phyloP scores from a whole-genome alignment of 2,113 vertebrate species.

The Prinia subflava region DNA sequence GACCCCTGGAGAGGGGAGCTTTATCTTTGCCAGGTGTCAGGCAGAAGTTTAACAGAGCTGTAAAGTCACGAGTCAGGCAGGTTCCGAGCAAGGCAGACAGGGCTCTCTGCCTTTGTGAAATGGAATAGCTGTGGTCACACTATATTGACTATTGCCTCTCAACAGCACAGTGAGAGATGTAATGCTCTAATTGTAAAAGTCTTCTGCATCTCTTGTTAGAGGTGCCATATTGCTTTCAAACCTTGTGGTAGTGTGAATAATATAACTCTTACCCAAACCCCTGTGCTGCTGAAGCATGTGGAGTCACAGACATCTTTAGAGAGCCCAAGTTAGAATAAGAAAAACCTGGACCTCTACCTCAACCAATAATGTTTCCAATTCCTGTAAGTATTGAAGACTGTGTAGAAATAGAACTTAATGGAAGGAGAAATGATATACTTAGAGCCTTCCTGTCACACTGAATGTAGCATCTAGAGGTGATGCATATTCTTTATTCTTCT shows the following conservation, averaged over 20 bases:
- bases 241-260: not conserved
- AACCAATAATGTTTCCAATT: not conserved
- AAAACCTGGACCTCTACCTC: not conserved
- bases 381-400: not conserved
- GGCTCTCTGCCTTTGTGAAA: not conserved
- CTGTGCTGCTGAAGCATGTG: not conserved
- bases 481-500: not conserved
- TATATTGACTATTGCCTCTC: not conserved
- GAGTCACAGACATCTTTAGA: not conserved
- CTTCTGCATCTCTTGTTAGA: not conserved
- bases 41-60: not conserved
- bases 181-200: not conserved
- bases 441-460: not conserved
- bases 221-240: not conserved
- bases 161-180: not conserved
- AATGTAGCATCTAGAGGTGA: not conserved
- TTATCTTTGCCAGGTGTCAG: not conserved
- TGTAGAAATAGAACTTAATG: not conserved
- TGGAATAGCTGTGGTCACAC: not conserved
- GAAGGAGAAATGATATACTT: not conserved
- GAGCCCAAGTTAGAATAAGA: not conserved
- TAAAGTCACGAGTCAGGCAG: not conserved
- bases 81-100: not conserved
- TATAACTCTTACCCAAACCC: not conserved
- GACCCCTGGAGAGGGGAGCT: not conserved